Evolutionary conservation across 1,140 invertebrate genomes (phyloP), one percentile per base, ranked within the genome.

Genomic region (Orius insidiosus): DNA sequence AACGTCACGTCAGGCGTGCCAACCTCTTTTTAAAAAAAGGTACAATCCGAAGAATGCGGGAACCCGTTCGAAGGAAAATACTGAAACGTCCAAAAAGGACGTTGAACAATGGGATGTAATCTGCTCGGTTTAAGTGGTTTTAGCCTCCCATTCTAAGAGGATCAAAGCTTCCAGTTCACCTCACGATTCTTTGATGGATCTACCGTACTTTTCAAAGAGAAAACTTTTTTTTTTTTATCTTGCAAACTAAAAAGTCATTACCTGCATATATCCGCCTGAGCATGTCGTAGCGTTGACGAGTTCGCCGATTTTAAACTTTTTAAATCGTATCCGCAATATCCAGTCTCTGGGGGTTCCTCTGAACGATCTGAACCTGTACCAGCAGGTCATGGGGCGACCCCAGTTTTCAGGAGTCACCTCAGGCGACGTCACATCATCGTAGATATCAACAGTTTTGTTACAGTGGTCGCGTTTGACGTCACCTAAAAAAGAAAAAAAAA

Each of bases 361-460:
- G 53, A 85, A 79, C 0, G 81, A 80, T 30, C 84, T 70, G 65
- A 90, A 89, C 54, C 83, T 74, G 64, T 90, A 92, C 70, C 74
- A 85, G 62, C 85, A 92, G 30, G 81, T 85, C 59, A 92, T 68
- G 1, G 85, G 83, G 51, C 78, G 73, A 5, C 84, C 84, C 56
- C 76, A 72, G 58, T 81, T 89, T 45, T 76, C 74, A n/a, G 75
- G 63, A 24, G 76, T 86, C 59, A 90, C 76, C 49, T 82, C 76
- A 10, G 86, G 86, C 47, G 79, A 85, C 7, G 79, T 76, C 4
- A 92, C 83, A 60, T 89, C 84, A 57, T 89, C 84, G 62, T 88
- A 88, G 46, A 89, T 84, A 55, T 88, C 86, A 40, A 90, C 85
- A 1, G 85, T 90, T 60, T 87, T 88, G 64, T 89, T 90, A 63